Base-by-base conservation (phyloP, 2,888 invertebrate species). In the Pilophorus perplexus region DNA sequence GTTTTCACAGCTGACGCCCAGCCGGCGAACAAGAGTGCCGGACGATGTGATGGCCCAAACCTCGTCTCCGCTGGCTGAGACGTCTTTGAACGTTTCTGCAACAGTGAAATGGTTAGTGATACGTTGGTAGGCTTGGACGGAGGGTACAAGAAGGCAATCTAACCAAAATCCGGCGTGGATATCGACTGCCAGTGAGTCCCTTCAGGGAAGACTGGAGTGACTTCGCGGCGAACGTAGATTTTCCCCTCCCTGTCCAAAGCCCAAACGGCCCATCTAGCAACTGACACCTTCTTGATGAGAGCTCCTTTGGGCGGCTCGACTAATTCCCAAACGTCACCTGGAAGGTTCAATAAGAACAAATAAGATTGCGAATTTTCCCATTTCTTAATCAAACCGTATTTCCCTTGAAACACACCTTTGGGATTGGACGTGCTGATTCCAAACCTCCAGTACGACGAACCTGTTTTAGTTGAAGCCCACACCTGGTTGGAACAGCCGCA, bases 381-480 rank as follows among this genome's bases (percentile, higher is more conserved):
- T 33, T 33, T 33, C 33, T 5, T 44, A n/a, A n/a, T n/a, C n/a
- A n/a, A n/a, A n/a, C n/a, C n/a, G n/a, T n/a, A n/a, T n/a, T n/a
- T n/a, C n/a, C 16, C 3, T 4, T 46, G 23, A 38, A 27, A 67
- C 64, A 76, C 75, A 76, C 84, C 86, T 72, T 82, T 79, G 1
- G 87, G 85, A 75, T 85, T 87, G 25, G 84, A 82, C 70, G 79
- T 77, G 5, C 83, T 85, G 42, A 93, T 85, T 14, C 89, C 91
- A 73, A 85, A 82, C 72, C 94, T 82, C 79, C 85, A 89, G 76
- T 88, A 93, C 2, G 90, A 84, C 71, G 90, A 88, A 37, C 94
- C 94, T 79, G 90, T 92, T 73, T 86, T 84, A 0, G 91, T 91
- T 14, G 91, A 84, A 0, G 90, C 89, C 95, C 95, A 95, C 27